Base-by-base conservation (phyloP, 2,797 vertebrate species). In the Spheniscus humboldti region DNA sequence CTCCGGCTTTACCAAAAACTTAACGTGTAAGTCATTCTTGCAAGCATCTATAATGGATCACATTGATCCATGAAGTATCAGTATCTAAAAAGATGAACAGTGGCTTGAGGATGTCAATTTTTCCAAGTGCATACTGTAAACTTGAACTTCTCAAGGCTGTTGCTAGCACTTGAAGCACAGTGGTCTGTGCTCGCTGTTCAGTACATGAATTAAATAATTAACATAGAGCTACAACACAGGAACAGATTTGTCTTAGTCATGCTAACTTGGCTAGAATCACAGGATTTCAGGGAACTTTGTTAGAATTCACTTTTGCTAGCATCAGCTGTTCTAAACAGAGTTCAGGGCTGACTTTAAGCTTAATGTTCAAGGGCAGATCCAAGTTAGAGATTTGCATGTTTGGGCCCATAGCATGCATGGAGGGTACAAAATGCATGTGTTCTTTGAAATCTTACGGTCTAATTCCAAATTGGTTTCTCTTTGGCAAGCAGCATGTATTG, bases 401-500 rank as follows among this genome's bases (percentile, higher is more conserved):
- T 91, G 68, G 28, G 50, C 50, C 64, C 7, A 8, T 72, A 86
- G 92, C 20, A 52, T 95, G 94, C 86, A 45, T 39, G 35, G 37
- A 73, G 48, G 56, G 27, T 78, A 75, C 57, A n/a, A 64, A 93
- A 66, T 53, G 89, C 94, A 91, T 84, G 90, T 77, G 10, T 57
- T 75, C 64, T 66, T 68, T 66, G 62, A 75, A 67, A 63, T 80
- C 59, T 60, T 22, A 27, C 67, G 53, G 31, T 85, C 77, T 64
- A 13, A 43, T 80, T 80, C 56, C 4, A 14, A 59, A 68, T 3
- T 69, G 79, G 16, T 33, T 75, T 86, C 56, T 86, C 75, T 88
- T 74, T 73, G 88, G 95, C 87, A 91, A 94, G 87, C 76, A 94
- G 95, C 95, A 89, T 91, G 92, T 92, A 18, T 95, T 94, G 93